A percentile compares a stretch with the other conserved stretches of the same genome.
These are phyloP conservation scores for Rhimphoctona megacephalus DNA, from an alignment of 2,888 invertebrate species.

Conservation along the genomic window DNA sequence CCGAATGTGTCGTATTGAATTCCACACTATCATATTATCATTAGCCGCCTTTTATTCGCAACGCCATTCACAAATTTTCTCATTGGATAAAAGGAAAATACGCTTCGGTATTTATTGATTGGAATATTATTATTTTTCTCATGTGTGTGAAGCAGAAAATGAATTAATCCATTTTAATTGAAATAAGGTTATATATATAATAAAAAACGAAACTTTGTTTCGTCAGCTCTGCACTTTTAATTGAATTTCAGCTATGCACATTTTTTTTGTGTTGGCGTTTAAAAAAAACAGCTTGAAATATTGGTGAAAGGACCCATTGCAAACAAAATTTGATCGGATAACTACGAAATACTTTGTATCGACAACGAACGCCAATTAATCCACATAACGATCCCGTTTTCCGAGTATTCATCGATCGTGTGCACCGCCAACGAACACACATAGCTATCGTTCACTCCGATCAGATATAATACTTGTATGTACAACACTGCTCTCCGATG, in stretches of 20 bases:
- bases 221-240: background rate
- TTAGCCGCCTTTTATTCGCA: conserved; percentile 38
- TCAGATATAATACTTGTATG: conserved; percentile 60
- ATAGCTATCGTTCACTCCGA: conserved; percentile 32
- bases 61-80: conserved; percentile 5
- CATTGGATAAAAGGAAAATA: background rate
- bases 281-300: background rate
- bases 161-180: conserved; percentile 2
- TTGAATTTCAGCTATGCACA: background rate
- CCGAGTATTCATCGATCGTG: conserved; percentile 54
- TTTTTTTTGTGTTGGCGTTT: background rate
- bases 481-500: conserved; percentile 49
- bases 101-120: conserved; percentile 6
- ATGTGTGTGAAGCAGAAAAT: background rate
- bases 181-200: background rate
- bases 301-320: background rate
- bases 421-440: conserved; percentile 25
- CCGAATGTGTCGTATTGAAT: conserved; percentile 32
- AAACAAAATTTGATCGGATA: conserved; percentile 31
- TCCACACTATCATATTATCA: conserved; percentile 35
- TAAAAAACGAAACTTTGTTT: background rate
- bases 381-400: conserved; percentile 55
- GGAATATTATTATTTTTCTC: background rate
- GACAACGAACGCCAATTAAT: conserved; percentile 57
- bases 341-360: conserved; percentile 51